Percentiles rank a stretch among this genome's conserved stretches.
Evolutionary conservation across 92 coral and sea anemone species (phyloP).

Genomic region (Umimayanthus kanabou): DNA sequence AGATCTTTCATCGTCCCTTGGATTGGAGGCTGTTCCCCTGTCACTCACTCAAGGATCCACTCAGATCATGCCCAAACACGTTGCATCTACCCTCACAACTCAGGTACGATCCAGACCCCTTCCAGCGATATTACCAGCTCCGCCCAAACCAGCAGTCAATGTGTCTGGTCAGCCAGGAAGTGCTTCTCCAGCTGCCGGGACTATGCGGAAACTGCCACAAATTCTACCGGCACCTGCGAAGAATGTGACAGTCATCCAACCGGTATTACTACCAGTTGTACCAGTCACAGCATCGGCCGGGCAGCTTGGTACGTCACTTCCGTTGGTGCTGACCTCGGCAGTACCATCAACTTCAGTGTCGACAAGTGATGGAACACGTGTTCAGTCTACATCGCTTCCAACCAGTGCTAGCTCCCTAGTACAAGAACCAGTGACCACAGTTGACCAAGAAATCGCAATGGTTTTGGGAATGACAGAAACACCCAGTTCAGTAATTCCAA

Average conservation of each 20-base stretch:
- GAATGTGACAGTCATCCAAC: slow-evolving; percentile 61
- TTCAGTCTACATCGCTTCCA: slow-evolving; percentile 32
- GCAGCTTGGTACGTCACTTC: slow-evolving; percentile 61
- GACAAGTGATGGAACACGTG: slow-evolving; percentile 47
- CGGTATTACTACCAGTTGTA: slow-evolving; percentile 76
- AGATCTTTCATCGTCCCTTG: slow-evolving; percentile 13
- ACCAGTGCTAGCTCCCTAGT: neutral
- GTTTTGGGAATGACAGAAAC: slow-evolving; percentile 13
- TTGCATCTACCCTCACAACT: slow-evolving; percentile 71
- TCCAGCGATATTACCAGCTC: slow-evolving; percentile 91
- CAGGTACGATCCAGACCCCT: slow-evolving; percentile 85
- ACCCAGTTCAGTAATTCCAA: neutral
- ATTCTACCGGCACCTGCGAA: slow-evolving; percentile 97
- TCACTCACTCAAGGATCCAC: slow-evolving; percentile 55
- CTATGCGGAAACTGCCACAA: slow-evolving; percentile 78
- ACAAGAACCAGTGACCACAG: slow-evolving; percentile 15
- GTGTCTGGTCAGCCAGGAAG: slow-evolving; percentile 44
- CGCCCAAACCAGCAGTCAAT: slow-evolving; percentile 69
- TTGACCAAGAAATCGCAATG: slow-evolving; percentile 13
- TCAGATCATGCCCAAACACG: slow-evolving; percentile 63
- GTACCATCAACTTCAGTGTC: slow-evolving; percentile 48
- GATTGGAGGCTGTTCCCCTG: slow-evolving; percentile 29
- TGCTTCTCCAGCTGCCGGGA: slow-evolving; percentile 51
- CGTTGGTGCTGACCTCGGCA: slow-evolving; percentile 52
- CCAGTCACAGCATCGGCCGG: slow-evolving; percentile 61